These are phyloP conservation scores for Vicugna pacos DNA, from an alignment of 2,113 vertebrate genomes.

Conservation along the genomic window DNA sequence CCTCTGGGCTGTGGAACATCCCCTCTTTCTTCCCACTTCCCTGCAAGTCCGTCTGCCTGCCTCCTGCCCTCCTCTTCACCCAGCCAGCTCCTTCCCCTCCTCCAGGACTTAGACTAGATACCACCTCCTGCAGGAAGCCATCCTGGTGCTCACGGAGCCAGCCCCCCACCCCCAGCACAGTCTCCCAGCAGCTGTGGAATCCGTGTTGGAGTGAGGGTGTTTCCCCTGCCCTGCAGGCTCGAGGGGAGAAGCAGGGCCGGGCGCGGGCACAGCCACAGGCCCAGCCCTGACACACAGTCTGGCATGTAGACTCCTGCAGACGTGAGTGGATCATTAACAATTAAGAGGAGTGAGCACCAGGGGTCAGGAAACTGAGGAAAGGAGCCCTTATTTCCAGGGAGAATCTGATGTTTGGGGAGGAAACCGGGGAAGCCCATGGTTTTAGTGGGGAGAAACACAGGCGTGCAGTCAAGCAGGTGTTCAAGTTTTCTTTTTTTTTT, in stretches of 20 bases:
- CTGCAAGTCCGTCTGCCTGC: not conserved
- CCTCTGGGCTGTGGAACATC: accelerated
- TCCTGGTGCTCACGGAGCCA: not conserved
- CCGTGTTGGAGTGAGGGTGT: too few relatives aligned
- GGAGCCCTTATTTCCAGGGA: accelerated
- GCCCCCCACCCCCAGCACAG: accelerated
- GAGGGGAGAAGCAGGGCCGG: too few relatives aligned
- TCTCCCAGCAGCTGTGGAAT: not conserved
- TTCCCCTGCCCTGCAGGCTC: not conserved
- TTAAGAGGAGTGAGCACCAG: accelerated
- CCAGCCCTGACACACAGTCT: too few relatives aligned
- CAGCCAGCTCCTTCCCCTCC: not conserved
- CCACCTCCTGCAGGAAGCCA: not conserved
- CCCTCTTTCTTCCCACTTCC: not conserved
- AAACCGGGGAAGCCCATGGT: accelerated
- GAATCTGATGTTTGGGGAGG: accelerated
- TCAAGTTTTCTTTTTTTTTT: not conserved
- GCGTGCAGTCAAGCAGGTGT: accelerated
- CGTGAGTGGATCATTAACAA: accelerated
- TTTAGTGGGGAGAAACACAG: accelerated
- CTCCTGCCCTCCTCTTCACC: not conserved
- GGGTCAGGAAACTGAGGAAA: not conserved
- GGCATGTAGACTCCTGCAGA: too few relatives aligned
- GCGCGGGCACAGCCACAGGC: accelerated
- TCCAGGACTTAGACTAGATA: not conserved